Percentiles rank a stretch among this genome's conserved stretches.
phyloP scores from a whole-genome alignment of 1,140 invertebrate genomes.

The Calliphora vicina region DNA sequence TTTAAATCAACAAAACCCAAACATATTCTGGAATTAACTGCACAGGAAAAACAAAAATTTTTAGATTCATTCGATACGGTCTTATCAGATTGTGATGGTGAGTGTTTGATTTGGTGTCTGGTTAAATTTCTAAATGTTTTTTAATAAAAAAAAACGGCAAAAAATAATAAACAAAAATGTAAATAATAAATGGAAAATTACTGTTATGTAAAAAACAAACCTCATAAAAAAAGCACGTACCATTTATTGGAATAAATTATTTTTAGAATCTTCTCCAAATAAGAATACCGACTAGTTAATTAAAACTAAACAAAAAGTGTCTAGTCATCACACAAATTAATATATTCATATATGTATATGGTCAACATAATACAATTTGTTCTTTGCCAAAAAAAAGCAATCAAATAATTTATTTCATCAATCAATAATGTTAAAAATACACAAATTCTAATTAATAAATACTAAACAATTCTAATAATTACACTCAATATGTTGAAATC shows the following conservation, averaged over 20 bases:
- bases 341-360: neutral
- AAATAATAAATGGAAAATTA: too few species aligned
- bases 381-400: neutral
- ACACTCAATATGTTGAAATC: neutral
- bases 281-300: too few species aligned
- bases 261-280: too few species aligned
- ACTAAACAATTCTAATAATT: neutral
- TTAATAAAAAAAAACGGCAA: too few species aligned
- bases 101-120: too few species aligned
- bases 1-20: neutral
- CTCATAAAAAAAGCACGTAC: too few species aligned
- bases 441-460: neutral
- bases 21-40: constrained; percentile 36
- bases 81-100: constrained; percentile 63
- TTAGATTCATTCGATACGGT: constrained; percentile 57
- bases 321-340: neutral
- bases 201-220: too few species aligned
- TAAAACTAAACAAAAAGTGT: neutral
- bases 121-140: too few species aligned
- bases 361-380: neutral
- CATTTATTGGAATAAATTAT: too few species aligned
- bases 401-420: neutral
- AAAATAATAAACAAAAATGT: too few species aligned
- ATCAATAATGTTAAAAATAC: neutral
- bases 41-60: constrained; percentile 44